Base-by-base conservation (phyloP, 2,113 vertebrate genomes). In the Calidris pygmaea region DNA sequence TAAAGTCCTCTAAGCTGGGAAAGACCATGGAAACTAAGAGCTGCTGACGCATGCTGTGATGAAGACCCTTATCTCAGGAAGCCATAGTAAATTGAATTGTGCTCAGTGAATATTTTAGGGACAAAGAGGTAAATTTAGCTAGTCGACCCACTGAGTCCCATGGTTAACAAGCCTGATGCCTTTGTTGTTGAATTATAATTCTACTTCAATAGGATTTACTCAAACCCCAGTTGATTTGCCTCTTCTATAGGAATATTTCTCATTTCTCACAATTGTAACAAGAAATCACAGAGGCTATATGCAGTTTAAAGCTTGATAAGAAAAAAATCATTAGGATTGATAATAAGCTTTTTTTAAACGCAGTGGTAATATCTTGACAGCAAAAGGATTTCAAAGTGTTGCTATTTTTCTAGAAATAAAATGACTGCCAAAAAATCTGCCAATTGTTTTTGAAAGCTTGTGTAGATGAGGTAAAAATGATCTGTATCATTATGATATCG, bases 221-320 rank as follows among this genome's bases (percentile, higher is more conserved):
- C 39, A 72, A 95, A 16, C 39, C 52, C 34, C 45, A 14, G 39
- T 18, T 81, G 85, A 84, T 75, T 90, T 78, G 19, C 21, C 22
- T 47, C 79, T 89, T 91, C 63, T 45, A 2, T 56, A 75, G 17
- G 43, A 88, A 35, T 52, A 84, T 21, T 92, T 83, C 87, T 95
- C 39, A 15, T 90, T 91, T 94, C 87, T 89, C 39, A 26, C 52
- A 39, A 37, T 12, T 17, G 19, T 43, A 89, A 74, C 23, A 27
- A 93, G 76, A 70, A 93, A 78, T 59, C 56, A 9, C 30, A 23
- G 65, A 68, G 48, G 79, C 90, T 78, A 65, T 78, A 48, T 8
- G 76, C 47, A 66, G 80, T 66, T 90, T 52, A 92, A 86, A 86
- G 56, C 48, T 65, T 60, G 76, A 93, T 96, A 91, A 91, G 72